Evolutionary conservation across 2,888 invertebrate genomes (phyloP).

Genomic region (Eudasyphora cyanicolor): DNA sequence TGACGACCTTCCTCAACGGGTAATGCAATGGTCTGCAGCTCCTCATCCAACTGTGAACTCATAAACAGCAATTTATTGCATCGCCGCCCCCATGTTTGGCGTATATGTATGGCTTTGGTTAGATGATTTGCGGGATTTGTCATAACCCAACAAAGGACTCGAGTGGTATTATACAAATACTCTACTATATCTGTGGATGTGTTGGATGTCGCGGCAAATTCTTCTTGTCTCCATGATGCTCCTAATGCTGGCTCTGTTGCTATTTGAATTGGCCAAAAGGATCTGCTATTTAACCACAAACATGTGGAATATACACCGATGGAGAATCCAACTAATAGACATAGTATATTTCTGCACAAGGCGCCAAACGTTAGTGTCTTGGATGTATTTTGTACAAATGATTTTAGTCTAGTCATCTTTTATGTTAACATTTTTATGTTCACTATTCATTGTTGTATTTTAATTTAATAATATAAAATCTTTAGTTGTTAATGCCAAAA

Average conservation of each 20-base stretch:
- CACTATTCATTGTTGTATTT: too few relatives aligned
- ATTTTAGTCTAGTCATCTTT: too few relatives aligned
- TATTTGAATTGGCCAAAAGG: too few relatives aligned
- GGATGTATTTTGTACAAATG: too few relatives aligned
- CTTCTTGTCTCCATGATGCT: too few relatives aligned
- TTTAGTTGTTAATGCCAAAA: too few relatives aligned
- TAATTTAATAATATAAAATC: too few relatives aligned
- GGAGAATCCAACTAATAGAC: slow-evolving; percentile 73
- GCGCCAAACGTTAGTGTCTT: slow-evolving; percentile 39
- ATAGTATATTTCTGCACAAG: slow-evolving; percentile 65
- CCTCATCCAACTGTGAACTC: slow-evolving; percentile 87
- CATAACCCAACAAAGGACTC: slow-evolving; percentile 97
- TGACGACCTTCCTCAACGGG: slow-evolving; percentile 92
- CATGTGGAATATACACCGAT: slow-evolving; percentile 74
- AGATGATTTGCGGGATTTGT: slow-evolving; percentile 94
- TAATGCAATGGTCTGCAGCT: slow-evolving; percentile 89
- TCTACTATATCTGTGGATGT: slow-evolving; percentile 7
- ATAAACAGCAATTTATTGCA: slow-evolving; percentile 93
- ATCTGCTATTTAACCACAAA: slow-evolving; percentile 66
- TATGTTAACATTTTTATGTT: too few relatives aligned
- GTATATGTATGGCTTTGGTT: slow-evolving; percentile 93
- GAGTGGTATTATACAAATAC: slow-evolving; percentile 83
- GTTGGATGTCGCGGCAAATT: too few relatives aligned
- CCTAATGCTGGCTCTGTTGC: too few relatives aligned
- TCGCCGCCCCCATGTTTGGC: slow-evolving; percentile 95